A percentile compares a stretch with the other conserved stretches of the same genome.
Conservation (phyloP, 2,797 vertebrate genomes). For the Gymnoscopelus braueri region DNA sequence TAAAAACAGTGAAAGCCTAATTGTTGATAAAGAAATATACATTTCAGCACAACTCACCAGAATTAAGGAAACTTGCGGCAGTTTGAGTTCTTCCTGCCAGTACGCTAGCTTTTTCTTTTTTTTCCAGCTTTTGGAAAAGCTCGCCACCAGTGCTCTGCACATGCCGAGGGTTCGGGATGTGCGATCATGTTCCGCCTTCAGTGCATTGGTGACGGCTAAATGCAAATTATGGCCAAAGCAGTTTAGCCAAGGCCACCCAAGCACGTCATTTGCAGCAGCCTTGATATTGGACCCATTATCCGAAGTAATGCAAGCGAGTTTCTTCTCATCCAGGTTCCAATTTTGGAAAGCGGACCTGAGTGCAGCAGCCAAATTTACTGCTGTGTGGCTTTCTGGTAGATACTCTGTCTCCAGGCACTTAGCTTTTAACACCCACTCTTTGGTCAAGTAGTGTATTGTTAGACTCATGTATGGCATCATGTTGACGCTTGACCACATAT, state of each 20-base stretch:
- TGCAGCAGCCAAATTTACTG: neutral
- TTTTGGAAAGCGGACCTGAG: neutral
- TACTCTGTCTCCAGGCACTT: neutral
- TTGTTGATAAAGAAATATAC: too few species aligned
- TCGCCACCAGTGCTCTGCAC: neutral
- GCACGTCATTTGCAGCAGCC: neutral
- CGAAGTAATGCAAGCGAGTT: too few species aligned
- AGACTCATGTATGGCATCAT: slow-evolving; percentile 2
- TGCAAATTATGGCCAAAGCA: neutral
- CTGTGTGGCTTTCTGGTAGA: neutral
- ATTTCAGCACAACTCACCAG: too few species aligned
- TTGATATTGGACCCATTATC: too few species aligned
- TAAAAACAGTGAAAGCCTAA: too few species aligned
- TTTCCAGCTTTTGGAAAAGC: neutral
- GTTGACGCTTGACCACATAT: neutral
- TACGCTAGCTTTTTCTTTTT: too few species aligned
- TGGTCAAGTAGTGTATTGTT: neutral
- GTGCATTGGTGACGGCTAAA: neutral
- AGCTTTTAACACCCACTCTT: too few species aligned
- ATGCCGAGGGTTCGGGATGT: neutral
- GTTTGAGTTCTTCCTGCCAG: too few species aligned
- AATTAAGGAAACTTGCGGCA: too few species aligned
- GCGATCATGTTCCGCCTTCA: neutral
- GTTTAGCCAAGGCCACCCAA: neutral
- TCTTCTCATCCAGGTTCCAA: too few species aligned